A percentile compares a stretch with the other conserved stretches of the same genome.
phyloP scores from a whole-genome alignment of 2,888 invertebrate species.

The Chrysomela aeneicollis region DNA sequence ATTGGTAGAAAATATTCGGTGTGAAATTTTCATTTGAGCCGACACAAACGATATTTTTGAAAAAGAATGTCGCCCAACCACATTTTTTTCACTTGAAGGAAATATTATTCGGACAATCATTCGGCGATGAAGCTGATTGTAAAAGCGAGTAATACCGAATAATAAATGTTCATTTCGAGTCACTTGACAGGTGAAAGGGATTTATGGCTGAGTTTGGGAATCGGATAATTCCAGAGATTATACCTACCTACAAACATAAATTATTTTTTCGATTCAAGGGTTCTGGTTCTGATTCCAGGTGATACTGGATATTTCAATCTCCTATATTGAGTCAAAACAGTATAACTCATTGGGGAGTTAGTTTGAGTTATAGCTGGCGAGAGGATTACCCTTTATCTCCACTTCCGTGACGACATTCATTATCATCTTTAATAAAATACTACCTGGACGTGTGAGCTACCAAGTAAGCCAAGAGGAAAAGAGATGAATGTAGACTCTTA shows the following conservation, averaged over 20 bases:
- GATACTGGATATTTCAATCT: slow-evolving; percentile 11
- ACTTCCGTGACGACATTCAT: neutral
- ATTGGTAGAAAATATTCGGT: no score
- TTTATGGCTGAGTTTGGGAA: slow-evolving; percentile 8
- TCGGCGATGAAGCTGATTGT: no score
- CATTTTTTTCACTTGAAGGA: no score
- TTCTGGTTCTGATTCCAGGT: slow-evolving; percentile 17
- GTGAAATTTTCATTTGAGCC: no score
- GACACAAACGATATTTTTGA: no score
- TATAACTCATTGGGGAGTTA: neutral
- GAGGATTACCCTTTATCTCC: neutral
- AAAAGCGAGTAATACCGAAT: neutral
- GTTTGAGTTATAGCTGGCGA: neutral
- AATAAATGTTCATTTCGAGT: neutral
- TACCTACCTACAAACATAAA: slow-evolving; percentile 18
- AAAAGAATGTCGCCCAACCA: no score
- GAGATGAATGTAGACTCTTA: no score
- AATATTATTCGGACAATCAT: no score
- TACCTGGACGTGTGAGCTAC: no score
- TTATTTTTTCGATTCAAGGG: slow-evolving; percentile 20
- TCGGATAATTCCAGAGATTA: slow-evolving; percentile 13
- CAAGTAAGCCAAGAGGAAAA: no score
- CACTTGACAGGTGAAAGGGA: neutral
- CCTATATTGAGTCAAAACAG: neutral
- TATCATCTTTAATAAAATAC: neutral